Evolutionary conservation across 35 echinoderm and acorn worm species (phyloP).

Genomic region (Eucidaris tribuloides): DNA sequence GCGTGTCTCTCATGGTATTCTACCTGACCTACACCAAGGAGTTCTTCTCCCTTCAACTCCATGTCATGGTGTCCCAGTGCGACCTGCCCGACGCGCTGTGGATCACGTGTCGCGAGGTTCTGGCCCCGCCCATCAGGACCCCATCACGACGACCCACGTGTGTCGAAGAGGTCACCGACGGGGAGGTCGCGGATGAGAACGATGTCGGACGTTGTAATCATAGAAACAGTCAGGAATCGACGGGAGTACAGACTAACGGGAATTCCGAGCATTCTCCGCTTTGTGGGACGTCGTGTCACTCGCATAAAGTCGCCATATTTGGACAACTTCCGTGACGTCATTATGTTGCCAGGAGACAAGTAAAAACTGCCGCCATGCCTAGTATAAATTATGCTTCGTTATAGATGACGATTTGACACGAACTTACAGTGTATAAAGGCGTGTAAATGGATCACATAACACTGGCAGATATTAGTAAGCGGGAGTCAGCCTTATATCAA

Average conservation of each 20-base stretch:
- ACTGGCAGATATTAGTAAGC: too few relatives aligned
- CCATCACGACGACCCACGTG: not conserved
- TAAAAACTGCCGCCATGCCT: too few relatives aligned
- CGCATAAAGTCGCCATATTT: too few relatives aligned
- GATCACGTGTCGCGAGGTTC: slow-evolving; percentile 8
- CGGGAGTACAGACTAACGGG: not conserved
- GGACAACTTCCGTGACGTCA: too few relatives aligned
- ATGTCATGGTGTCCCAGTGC: slow-evolving; percentile 2
- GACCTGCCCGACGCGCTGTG: slow-evolving; percentile 9
- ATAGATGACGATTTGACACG: too few relatives aligned
- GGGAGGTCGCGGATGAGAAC: not conserved
- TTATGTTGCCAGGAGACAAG: too few relatives aligned
- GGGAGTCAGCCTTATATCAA: too few relatives aligned
- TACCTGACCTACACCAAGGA: slow-evolving; percentile 28
- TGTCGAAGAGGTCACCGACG: not conserved
- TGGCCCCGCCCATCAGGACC: not conserved
- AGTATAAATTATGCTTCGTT: too few relatives aligned
- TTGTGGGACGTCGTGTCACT: too few relatives aligned
- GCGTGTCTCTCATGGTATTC: slow-evolving; percentile 2
- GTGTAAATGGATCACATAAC: too few relatives aligned
- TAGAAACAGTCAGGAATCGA: slow-evolving; percentile 10
- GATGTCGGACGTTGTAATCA: not conserved
- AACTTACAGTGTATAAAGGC: too few relatives aligned
- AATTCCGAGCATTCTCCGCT: slow-evolving; percentile 4
- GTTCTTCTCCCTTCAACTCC: slow-evolving; percentile 13